A percentile compares a stretch with the other conserved stretches of the same genome.
phyloP scores from a whole-genome alignment of 2,888 invertebrate genomes.

The Eudasyphora cyanicolor region DNA sequence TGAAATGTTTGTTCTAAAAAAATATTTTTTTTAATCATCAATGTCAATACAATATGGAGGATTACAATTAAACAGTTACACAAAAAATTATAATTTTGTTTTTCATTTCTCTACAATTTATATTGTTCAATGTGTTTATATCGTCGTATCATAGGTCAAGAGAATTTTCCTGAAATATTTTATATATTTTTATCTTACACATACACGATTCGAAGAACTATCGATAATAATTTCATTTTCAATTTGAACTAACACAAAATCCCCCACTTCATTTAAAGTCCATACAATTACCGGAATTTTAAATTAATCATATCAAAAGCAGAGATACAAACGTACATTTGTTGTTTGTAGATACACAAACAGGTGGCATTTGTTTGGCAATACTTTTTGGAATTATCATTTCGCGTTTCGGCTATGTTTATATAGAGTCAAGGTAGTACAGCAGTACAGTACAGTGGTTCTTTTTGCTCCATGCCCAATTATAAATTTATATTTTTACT shows the following conservation, averaged over 20 bases:
- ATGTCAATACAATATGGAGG: too few relatives aligned
- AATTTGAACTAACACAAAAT: not conserved
- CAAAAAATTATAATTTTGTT: too few relatives aligned
- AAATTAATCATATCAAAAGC: not conserved
- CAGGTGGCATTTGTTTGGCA: not conserved
- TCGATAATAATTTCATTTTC: not conserved
- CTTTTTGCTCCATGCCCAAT: too few relatives aligned
- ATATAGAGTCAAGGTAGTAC: not conserved
- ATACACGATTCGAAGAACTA: not conserved
- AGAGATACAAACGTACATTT: not conserved
- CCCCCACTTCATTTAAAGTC: not conserved
- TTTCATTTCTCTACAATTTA: too few relatives aligned
- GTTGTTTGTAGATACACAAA: not conserved
- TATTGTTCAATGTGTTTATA: too few relatives aligned
- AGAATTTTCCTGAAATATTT: not conserved
- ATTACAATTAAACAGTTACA: too few relatives aligned
- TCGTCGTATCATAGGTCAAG: not conserved
- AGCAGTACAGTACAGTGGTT: not conserved
- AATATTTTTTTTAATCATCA: too few relatives aligned
- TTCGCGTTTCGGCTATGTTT: not conserved
- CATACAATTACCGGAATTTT: not conserved
- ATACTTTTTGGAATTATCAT: not conserved
- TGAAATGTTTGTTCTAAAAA: too few relatives aligned
- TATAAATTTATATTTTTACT: too few relatives aligned
- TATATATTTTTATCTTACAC: not conserved